Evolutionary conservation across 2,888 invertebrate genomes (phyloP), one percentile per base, ranked within the genome.

Genomic region (Zele albiditarsus): DNA sequence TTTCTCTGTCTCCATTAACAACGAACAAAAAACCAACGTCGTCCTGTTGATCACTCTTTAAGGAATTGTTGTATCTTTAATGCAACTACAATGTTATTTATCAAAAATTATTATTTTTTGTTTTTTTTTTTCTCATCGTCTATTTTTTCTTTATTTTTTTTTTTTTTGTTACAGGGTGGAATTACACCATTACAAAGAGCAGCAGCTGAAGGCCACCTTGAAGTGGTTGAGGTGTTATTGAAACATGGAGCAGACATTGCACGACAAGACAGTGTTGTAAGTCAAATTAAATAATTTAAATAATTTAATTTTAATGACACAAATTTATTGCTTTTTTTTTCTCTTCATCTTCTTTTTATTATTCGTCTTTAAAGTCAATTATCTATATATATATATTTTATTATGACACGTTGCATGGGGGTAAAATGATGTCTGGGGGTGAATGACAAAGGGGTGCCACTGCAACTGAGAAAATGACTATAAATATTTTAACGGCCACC

Each of bases 121-220:
- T 33, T 27, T 3, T 31, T 38, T 5, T 66, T 31, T 42, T 66
- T 31, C 1, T 66, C 23, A 3, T n/a, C n/a, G n/a, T n/a, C n/a
- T n/a, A n/a, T 4, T 49, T 4, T n/a, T 49, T 49, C 25, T 68
- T 42, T 28, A 16, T 42, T 23, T 42, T 33, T 70, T 77, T 73
- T 71, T 71, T 87, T 88, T 42, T n/a, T n/a, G n/a, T n/a, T n/a
- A n/a, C 89, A 93, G 93, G 92, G 93, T 84, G 94, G 95, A 80
- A 93, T 94, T 90, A 94, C 94, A 86, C 92, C 95, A 84, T 86
- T 95, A 82, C 95, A 96, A 88, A 92, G 94, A 85, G 95, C 96
- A 80, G 94, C 96, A 81, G 94, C 95, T 83, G 95, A 96, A 88
- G 97, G 96, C 81, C 94, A 95, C 89, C 91, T 93, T 84, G 94